Conservation (phyloP, 2,797 vertebrate species). For the Takifugu ocellatus region DNA sequence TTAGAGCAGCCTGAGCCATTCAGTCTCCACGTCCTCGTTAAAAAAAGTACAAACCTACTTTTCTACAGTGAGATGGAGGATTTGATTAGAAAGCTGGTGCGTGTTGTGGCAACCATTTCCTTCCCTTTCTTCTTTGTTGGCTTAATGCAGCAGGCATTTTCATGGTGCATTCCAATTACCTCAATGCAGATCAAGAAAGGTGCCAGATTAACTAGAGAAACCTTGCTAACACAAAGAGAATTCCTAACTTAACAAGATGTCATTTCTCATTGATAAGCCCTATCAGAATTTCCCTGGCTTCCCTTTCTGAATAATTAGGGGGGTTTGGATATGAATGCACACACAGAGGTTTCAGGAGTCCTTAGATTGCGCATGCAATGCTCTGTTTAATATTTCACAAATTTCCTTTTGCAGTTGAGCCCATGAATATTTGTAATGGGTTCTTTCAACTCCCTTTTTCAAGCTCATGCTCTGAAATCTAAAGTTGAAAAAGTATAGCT, state of each 20-base stretch:
- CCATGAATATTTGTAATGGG: slow-evolving; percentile 64
- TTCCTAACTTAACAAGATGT: slow-evolving; percentile 80
- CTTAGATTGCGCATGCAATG: slow-evolving; percentile 61
- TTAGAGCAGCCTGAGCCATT: slow-evolving; percentile 50
- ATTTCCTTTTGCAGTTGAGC: slow-evolving; percentile 46
- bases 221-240: slow-evolving; percentile 80
- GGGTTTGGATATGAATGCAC: slow-evolving; percentile 70
- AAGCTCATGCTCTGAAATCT: slow-evolving; percentile 41
- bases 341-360: slow-evolving; percentile 66
- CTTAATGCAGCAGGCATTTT: slow-evolving; percentile 63
- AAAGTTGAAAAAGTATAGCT: slow-evolving; percentile 39
- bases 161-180: slow-evolving; percentile 74
- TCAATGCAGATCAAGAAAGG: slow-evolving; percentile 74
- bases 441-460: slow-evolving; percentile 54
- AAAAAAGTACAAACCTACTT: slow-evolving; percentile 72
- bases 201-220: slow-evolving; percentile 77
- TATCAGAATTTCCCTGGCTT: slow-evolving; percentile 58
- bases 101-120: slow-evolving; percentile 73
- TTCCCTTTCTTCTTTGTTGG: slow-evolving; percentile 73
- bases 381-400: slow-evolving; percentile 72
- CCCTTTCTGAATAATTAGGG: slow-evolving; percentile 73
- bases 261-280: slow-evolving; percentile 75
- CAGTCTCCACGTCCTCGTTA: slow-evolving; percentile 68
- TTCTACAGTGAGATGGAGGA: slow-evolving; percentile 69
- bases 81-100: slow-evolving; percentile 70